These are phyloP conservation scores for Osmerus mordax DNA, from an alignment of 2,113 vertebrate genomes.

Conservation along the genomic window DNA sequence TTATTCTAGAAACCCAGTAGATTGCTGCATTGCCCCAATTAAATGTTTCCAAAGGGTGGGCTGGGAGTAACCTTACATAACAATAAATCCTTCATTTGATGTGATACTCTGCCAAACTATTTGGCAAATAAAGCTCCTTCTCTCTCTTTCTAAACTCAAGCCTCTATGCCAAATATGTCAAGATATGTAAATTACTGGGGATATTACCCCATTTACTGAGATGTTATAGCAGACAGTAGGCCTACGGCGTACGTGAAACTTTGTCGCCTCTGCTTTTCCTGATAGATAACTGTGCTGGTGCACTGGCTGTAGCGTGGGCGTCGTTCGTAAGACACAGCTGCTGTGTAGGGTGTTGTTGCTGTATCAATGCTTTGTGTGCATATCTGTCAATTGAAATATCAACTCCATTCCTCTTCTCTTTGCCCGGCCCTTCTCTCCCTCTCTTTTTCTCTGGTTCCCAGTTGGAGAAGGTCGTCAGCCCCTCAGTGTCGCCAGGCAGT, in stretches of 20 bases:
- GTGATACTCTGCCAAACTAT: constrained; percentile 57
- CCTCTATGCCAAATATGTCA: too few relatives aligned
- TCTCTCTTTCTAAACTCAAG: not conserved
- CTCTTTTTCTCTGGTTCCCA: constrained; percentile 59
- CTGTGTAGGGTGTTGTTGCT: not conserved
- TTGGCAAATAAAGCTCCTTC: constrained; percentile 30
- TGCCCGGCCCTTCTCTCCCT: constrained; percentile 39
- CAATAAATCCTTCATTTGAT: constrained; percentile 48
- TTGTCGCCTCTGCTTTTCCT: too few relatives aligned
- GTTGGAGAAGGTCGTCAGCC: constrained; percentile 84
- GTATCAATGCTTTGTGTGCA: constrained; percentile 3
- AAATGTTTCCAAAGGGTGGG: constrained; percentile 40
- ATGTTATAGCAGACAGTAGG: too few relatives aligned
- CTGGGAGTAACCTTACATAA: constrained; percentile 49
- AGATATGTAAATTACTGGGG: too few relatives aligned
- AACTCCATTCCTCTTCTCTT: not conserved
- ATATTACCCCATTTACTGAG: too few relatives aligned
- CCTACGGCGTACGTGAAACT: too few relatives aligned
- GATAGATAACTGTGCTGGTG: too few relatives aligned
- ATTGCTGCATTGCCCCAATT: constrained; percentile 59
- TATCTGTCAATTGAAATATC: not conserved
- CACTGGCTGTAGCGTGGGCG: not conserved
- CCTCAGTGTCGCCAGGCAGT: constrained; percentile 84
- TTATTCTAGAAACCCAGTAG: constrained; percentile 43
- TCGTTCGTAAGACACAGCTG: not conserved